Evolutionary conservation across 2,113 vertebrate genomes (phyloP).

Genomic region (Clupea harengus): DNA sequence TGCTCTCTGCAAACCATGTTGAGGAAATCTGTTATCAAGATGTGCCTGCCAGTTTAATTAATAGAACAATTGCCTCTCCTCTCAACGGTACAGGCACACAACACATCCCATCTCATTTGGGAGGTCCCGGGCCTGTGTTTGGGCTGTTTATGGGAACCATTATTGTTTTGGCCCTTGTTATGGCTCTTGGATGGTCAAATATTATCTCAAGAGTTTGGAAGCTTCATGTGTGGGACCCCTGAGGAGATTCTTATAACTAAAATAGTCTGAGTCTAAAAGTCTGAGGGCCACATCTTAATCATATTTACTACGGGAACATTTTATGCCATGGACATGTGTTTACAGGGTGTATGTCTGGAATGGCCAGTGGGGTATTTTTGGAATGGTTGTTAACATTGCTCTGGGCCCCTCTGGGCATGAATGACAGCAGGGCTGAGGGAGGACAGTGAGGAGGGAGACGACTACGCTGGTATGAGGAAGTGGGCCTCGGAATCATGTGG

Average conservation of each 20-base stretch:
- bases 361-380: conserved; percentile 51
- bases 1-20: not conserved
- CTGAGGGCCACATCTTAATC: conserved; percentile 14
- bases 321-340: not conserved
- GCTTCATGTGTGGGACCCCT: not conserved
- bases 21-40: not conserved
- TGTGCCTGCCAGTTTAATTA: not conserved
- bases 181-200: conserved; percentile 22
- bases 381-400: conserved; percentile 51
- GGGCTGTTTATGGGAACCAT: not conserved
- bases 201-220: not conserved
- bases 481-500: not conserved
- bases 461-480: not conserved
- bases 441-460: conserved; percentile 23
- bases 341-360: conserved; percentile 14
- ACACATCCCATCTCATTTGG: not conserved
- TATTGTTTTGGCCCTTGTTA: conserved; percentile 27
- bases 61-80: not conserved
- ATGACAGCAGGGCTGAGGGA: not conserved
- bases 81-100: not conserved
- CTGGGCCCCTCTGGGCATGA: not conserved
- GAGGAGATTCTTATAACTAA: not conserved
- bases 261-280: conserved; percentile 8
- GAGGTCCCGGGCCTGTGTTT: not conserved
- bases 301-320: conserved; percentile 13